Evolutionary conservation across 2,113 vertebrate species (phyloP).

Genomic region (Trematocara nigrifrons): DNA sequence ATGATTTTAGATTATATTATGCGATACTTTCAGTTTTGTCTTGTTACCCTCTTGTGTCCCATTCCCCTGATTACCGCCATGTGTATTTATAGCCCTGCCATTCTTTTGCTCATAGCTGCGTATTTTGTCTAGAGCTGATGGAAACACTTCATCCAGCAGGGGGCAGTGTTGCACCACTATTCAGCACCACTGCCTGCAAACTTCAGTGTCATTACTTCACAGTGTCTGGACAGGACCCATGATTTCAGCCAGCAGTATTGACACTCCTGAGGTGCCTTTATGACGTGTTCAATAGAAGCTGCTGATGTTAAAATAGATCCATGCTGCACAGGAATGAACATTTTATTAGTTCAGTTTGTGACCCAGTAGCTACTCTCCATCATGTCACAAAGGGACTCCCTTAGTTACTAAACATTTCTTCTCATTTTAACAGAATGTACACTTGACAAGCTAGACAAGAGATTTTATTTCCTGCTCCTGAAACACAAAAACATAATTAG

Average conservation of each 20-base stretch:
- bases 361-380: not conserved
- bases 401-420: not conserved
- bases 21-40: not conserved
- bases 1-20: not conserved
- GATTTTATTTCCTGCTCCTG: not conserved
- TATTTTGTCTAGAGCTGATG: not conserved
- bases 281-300: not conserved
- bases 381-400: not conserved
- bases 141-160: slow-evolving; percentile 13
- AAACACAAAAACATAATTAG: not conserved
- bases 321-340: not conserved
- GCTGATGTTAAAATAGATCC: not conserved
- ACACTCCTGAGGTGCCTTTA: not conserved
- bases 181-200: not conserved
- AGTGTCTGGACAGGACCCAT: not conserved
- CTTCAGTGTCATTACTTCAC: not conserved
- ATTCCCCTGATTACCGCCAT: not conserved
- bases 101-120: not conserved
- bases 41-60: not conserved
- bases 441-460: not conserved
- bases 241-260: not conserved
- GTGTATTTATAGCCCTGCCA: not conserved
- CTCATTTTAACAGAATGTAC: not conserved
- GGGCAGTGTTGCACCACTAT: slow-evolving; percentile 8
- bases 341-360: not conserved